These are phyloP conservation scores for Zosterops hypoxanthus DNA, from an alignment of 2,113 vertebrate genomes.

Conservation along the genomic window DNA sequence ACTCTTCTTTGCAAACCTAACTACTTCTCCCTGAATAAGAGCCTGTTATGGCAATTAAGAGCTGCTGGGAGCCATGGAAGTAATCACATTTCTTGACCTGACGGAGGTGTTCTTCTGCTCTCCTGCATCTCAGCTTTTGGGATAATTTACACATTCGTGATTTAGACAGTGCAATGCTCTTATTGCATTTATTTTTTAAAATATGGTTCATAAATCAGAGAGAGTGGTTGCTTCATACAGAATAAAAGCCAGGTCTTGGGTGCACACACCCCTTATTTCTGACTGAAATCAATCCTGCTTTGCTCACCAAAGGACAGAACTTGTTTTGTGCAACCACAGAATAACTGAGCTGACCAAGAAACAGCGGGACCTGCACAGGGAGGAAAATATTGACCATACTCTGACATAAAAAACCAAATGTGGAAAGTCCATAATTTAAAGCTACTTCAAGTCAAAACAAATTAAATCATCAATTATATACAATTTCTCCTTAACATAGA, in stretches of 20 bases:
- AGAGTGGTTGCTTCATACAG: neutral
- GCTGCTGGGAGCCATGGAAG: neutral
- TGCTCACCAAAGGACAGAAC: neutral
- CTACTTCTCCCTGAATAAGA: neutral
- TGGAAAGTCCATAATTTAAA: slow-evolving; percentile 57
- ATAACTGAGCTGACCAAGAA: neutral
- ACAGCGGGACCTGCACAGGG: neutral
- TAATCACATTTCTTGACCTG: neutral
- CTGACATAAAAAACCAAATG: neutral
- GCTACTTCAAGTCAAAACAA: slow-evolving; percentile 28
- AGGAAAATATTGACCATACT: neutral
- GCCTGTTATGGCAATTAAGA: neutral
- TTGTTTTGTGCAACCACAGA: rapidly evolving
- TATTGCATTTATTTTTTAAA: neutral
- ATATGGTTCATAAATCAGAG: neutral
- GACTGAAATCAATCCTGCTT: neutral
- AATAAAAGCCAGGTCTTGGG: neutral
- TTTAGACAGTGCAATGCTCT: neutral
- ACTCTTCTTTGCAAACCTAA: neutral
- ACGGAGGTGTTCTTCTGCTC: neutral
- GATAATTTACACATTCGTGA: neutral
- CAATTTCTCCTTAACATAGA: neutral
- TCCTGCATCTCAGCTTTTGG: neutral
- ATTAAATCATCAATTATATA: slow-evolving; percentile 1
- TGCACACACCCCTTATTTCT: neutral